phyloP scores from a whole-genome alignment of 2,113 vertebrate genomes.

The Bombycilla garrulus region DNA sequence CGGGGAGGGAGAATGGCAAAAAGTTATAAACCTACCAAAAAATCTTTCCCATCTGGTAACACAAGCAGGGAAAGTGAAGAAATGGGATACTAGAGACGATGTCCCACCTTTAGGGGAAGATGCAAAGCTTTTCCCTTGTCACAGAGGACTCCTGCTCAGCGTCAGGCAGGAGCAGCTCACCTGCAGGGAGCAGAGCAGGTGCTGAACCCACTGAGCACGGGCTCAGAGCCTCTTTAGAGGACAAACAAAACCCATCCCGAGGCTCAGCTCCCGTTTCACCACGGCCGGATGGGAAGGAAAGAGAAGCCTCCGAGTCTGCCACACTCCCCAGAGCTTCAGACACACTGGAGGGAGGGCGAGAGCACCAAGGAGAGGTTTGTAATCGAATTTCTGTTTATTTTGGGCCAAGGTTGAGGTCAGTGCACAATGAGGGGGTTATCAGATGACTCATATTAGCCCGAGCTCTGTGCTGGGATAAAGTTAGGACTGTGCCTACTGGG shows the following conservation, averaged over 20 bases:
- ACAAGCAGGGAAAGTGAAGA: not conserved
- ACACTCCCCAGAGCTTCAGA: not conserved
- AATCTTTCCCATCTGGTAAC: not conserved
- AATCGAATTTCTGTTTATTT: conserved; percentile 68
- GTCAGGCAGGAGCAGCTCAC: not conserved
- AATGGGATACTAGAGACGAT: fast-evolving
- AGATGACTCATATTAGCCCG: conserved; percentile 47
- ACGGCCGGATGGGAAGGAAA: not conserved
- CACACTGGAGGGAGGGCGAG: not conserved
- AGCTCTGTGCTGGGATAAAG: conserved; percentile 34
- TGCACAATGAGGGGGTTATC: conserved; percentile 47
- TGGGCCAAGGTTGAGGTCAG: conserved; percentile 65
- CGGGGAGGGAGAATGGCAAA: not conserved
- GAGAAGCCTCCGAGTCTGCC: not conserved
- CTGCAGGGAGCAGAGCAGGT: not conserved
- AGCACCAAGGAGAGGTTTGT: conserved; percentile 1
- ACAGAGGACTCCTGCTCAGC: not conserved
- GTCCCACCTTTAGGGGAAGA: not conserved
- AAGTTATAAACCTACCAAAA: not conserved
- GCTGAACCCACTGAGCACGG: not conserved
- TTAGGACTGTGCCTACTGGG: conserved; percentile 51
- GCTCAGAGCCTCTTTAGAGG: not conserved
- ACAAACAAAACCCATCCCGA: not conserved
- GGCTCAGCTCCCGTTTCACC: not conserved
- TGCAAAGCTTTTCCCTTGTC: not conserved